A percentile compares a stretch with the other conserved stretches of the same genome.
phyloP scores from a whole-genome alignment of 2,113 vertebrate species.

The Cyanoliseus patagonus region DNA sequence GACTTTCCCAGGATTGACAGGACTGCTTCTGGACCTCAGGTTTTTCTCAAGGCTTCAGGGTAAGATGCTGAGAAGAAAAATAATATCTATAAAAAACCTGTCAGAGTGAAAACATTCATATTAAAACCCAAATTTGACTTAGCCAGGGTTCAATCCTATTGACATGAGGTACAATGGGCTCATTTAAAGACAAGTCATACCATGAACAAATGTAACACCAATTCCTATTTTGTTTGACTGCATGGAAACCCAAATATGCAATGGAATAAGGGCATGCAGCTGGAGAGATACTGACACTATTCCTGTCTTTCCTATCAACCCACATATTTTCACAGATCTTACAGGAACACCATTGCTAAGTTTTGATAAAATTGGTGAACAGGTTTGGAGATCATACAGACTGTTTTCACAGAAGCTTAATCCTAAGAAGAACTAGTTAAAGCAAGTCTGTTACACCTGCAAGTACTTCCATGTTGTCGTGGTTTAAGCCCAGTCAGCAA shows the following conservation, averaged over 20 bases:
- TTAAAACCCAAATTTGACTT: background rate
- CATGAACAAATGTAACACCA: background rate
- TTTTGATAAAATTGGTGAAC: background rate
- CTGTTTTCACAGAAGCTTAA: background rate
- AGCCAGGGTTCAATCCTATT: background rate
- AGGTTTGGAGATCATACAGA: background rate
- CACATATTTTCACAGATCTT: background rate
- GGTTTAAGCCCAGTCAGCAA: too few relatives aligned
- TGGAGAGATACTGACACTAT: background rate
- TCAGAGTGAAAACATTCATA: background rate
- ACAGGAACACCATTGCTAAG: background rate
- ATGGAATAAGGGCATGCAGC: background rate
- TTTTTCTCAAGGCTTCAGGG: background rate
- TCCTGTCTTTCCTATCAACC: background rate
- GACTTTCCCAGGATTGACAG: background rate
- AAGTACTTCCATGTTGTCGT: background rate
- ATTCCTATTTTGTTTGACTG: background rate
- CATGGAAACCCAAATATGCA: background rate
- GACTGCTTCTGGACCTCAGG: background rate
- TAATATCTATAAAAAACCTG: background rate
- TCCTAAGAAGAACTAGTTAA: background rate
- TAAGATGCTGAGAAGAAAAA: background rate
- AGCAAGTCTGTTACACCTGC: background rate
- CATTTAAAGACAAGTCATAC: background rate
- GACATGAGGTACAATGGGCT: background rate